Evolutionary conservation across 2,888 invertebrate genomes (phyloP).

Genomic region (Heliothis peltigera): DNA sequence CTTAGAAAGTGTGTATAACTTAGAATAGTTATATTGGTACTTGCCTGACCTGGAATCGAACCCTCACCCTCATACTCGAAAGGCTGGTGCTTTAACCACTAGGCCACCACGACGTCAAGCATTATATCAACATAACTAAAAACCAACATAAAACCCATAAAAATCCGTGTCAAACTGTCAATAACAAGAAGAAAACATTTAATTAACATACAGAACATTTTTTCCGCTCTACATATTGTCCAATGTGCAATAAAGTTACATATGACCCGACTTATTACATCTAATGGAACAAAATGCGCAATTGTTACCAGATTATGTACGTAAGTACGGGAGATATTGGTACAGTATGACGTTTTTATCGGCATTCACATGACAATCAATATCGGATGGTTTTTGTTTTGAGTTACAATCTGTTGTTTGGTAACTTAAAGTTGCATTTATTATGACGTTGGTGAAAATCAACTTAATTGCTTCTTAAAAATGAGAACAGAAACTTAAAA

Average conservation of each 20-base stretch:
- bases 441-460: conserved; percentile 7
- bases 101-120: too few relatives aligned
- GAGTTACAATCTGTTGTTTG: conserved; percentile 51
- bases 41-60: too few relatives aligned
- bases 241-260: conserved; percentile 53
- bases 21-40: too few relatives aligned
- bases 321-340: conserved; percentile 46
- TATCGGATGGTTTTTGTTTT: conserved; percentile 66
- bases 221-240: conserved; percentile 53
- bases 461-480: too few relatives aligned
- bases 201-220: conserved; percentile 49
- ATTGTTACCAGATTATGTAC: conserved; percentile 24
- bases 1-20: too few relatives aligned
- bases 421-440: conserved; percentile 39
- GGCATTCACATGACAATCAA: conserved; percentile 80
- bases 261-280: conserved; percentile 54
- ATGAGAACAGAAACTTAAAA: too few relatives aligned
- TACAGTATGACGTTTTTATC: conserved; percentile 61
- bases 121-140: conserved; percentile 16
- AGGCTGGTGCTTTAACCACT: too few relatives aligned
- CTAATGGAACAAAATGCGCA: conserved; percentile 43
- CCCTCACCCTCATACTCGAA: too few relatives aligned
- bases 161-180: conserved; percentile 41
- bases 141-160: conserved; percentile 22
- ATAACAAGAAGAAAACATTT: conserved; percentile 38